These are phyloP conservation scores for Drosophila lacteicornis DNA, from an alignment of 1,140 invertebrate species.

Conservation along the genomic window DNA sequence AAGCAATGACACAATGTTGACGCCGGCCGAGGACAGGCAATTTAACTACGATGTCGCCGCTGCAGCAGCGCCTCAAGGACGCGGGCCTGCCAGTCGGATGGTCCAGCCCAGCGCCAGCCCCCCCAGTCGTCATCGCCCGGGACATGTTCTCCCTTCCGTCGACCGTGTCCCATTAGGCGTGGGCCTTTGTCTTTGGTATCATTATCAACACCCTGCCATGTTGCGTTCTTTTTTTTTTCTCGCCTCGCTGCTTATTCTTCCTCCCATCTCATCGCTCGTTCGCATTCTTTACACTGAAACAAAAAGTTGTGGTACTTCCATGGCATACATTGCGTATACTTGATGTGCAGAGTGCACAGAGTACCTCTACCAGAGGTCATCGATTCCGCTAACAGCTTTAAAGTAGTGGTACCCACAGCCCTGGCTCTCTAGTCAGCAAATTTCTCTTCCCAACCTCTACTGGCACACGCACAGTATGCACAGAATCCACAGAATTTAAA, in stretches of 20 bases:
- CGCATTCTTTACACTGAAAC: conserved; percentile 4
- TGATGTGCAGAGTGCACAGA: neutral
- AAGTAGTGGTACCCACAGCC: no score
- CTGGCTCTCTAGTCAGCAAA: no score
- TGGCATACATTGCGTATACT: conserved; percentile 11
- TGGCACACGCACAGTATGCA: no score
- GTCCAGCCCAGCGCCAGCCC: neutral
- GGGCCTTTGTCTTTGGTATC: conserved; percentile 70
- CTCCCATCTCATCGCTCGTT: neutral
- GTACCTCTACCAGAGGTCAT: no score
- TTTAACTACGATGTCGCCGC: conserved; percentile 68
- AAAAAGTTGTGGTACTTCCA: neutral
- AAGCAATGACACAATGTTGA: conserved; percentile 58
- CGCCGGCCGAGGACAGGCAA: conserved; percentile 67
- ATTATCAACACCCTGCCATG: conserved; percentile 72
- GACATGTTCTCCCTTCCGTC: conserved; percentile 5
- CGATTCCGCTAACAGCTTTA: no score
- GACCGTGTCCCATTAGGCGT: conserved; percentile 48
- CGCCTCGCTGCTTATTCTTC: conserved; percentile 14
- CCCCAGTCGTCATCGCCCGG: conserved; percentile 1
- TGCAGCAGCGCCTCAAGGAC: conserved; percentile 67
- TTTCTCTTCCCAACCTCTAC: no score
- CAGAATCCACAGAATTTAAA: no score
- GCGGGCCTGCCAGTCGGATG: conserved; percentile 21
- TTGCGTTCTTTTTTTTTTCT: conserved; percentile 29